Evolutionary conservation across 2,888 invertebrate species (phyloP).

Genomic region (Philhelius pedissequus): DNA sequence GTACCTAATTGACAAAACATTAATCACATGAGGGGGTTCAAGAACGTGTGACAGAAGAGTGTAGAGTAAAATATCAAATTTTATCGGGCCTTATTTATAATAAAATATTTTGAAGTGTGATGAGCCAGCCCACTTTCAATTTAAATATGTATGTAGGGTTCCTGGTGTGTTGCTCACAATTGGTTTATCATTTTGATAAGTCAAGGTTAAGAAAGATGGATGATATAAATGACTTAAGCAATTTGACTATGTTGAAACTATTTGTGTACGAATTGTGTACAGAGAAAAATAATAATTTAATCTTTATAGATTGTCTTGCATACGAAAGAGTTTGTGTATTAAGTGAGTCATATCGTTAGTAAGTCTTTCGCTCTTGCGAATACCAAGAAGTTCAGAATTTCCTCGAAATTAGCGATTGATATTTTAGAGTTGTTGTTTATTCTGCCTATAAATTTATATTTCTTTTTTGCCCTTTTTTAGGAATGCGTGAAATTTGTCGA

Average conservation of each 20-base stretch:
- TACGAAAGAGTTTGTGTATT: too few relatives aligned
- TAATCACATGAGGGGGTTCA: not conserved
- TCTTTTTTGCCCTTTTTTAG: too few relatives aligned
- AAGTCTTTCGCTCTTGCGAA: too few relatives aligned
- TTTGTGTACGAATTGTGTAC: too few relatives aligned
- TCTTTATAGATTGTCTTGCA: too few relatives aligned
- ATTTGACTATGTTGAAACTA: fast-evolving
- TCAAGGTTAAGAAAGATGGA: slow-evolving; percentile 12
- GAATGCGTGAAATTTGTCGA: too few relatives aligned
- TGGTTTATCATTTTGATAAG: slow-evolving; percentile 8
- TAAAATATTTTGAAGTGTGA: not conserved
- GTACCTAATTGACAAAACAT: not conserved
- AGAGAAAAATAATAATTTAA: too few relatives aligned
- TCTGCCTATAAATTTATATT: too few relatives aligned
- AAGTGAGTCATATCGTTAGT: too few relatives aligned
- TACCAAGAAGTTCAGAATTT: too few relatives aligned
- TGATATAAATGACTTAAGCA: not conserved
- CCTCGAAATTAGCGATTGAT: too few relatives aligned
- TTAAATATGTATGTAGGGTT: not conserved
- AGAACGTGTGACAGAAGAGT: not conserved
- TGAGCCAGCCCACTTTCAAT: not conserved
- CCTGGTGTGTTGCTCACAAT: not conserved
- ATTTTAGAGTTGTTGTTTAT: too few relatives aligned
- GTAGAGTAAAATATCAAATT: not conserved
- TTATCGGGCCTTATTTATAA: not conserved